Conservation (phyloP, 2,113 vertebrate genomes). For the Mesitornis unicolor region DNA sequence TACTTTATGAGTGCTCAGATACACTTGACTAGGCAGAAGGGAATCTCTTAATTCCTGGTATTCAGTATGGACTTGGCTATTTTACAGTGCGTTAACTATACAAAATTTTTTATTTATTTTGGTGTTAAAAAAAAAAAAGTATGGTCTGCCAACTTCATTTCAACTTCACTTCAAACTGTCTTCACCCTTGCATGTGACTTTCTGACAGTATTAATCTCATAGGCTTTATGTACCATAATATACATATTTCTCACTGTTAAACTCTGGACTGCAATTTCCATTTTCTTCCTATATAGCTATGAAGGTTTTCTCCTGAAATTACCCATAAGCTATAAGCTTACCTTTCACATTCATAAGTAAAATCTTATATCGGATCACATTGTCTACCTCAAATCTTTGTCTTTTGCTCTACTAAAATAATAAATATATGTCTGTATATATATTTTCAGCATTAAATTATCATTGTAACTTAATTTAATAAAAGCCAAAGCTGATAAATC, state of each 20-base stretch:
- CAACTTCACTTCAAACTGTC: not conserved
- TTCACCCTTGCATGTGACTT: constrained; percentile 19
- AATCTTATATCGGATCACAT: not conserved
- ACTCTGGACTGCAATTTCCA: not conserved
- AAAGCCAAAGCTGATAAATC: not conserved
- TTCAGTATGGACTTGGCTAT: not conserved
- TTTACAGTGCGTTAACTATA: constrained; percentile 24
- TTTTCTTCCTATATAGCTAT: not conserved
- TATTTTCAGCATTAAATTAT: not conserved
- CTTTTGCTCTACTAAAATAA: not conserved
- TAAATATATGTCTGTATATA: not conserved
- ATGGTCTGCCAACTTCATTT: constrained; percentile 17
- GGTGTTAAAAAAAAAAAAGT: not conserved
- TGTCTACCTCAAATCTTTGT: not conserved
- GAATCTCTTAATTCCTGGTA: constrained; percentile 6
- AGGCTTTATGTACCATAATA: not conserved
- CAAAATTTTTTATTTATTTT: constrained; percentile 44
- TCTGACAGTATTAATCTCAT: constrained; percentile 13
- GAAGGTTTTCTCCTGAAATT: not conserved
- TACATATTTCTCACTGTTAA: not conserved
- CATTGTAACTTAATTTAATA: not conserved
- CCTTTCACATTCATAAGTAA: not conserved
- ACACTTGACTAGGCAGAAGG: not conserved
- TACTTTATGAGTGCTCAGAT: not conserved
- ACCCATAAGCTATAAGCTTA: not conserved